These are phyloP conservation scores for Pteropus rufus DNA, from an alignment of 2,797 vertebrate species.

Conservation along the genomic window DNA sequence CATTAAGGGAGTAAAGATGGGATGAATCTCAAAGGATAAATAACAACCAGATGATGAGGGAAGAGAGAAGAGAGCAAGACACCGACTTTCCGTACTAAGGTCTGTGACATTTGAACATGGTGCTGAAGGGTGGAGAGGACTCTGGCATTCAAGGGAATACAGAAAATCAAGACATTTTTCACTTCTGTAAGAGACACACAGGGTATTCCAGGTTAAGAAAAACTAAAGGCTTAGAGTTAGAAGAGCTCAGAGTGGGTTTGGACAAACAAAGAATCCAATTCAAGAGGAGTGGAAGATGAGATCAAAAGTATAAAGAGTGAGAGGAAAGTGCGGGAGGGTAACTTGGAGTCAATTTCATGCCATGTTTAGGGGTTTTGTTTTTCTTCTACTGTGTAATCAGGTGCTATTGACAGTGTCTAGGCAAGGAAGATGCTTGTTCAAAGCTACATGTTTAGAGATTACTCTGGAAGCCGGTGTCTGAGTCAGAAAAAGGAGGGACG, in stretches of 20 bases:
- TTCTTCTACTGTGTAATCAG: not conserved
- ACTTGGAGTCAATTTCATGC: not conserved
- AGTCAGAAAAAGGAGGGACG: not conserved
- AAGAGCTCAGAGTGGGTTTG: not conserved
- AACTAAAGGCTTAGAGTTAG: not conserved
- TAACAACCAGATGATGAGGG: not conserved
- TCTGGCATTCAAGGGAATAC: not conserved
- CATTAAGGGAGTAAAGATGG: not conserved
- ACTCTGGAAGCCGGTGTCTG: not conserved
- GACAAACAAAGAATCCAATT: not conserved
- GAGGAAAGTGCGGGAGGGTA: not conserved
- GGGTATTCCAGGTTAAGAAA: not conserved
- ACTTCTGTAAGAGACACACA: not conserved
- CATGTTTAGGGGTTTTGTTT: not conserved
- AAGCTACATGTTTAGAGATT: not conserved
- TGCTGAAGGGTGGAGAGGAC: not conserved
- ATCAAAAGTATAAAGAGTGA: not conserved
- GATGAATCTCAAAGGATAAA: not conserved
- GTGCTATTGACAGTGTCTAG: not conserved
- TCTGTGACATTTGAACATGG: not conserved
- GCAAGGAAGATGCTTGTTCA: not conserved
- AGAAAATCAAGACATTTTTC: not conserved
- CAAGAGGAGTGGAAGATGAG: not conserved
- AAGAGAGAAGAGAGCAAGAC: not conserved
- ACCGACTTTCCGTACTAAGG: not conserved